Evolutionary conservation across 2,113 vertebrate genomes (phyloP), one percentile per base, ranked within the genome.

Genomic region (Procavia capensis): DNA sequence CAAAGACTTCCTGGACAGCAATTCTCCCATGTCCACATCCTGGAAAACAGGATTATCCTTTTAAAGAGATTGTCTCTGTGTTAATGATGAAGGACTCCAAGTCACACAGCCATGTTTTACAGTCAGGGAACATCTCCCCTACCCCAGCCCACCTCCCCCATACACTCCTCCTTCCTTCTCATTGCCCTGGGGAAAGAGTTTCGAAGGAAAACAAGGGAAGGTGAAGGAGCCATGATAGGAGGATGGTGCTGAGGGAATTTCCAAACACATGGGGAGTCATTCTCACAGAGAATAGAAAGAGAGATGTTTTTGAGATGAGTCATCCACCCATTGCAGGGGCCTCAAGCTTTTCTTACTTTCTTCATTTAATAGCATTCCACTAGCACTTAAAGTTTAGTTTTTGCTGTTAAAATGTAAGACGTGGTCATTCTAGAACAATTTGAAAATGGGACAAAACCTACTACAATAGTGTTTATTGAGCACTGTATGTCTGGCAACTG

Each of bases 331-430:
- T 57, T 84, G 57, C 3, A 1, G 79, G 85, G 20, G 11, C 64
- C 43, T 81, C 24, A 9, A 54, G 80, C 68, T 50, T 50, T 85
- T 59, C 39, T 72, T 22, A 80, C 20, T 43, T 86, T 92, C 84
- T 78, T 72, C 45, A 72, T 64, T 93, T 93, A 54, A 29, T 20
- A 83, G 59, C 43, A 34, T 61, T 87, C 93, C 72, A 79, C 47
- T 88, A 79, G 72, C 57, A 17, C 66, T 79, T 92, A 88, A 87
- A 79, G 79, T 43, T 95, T 90, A 85, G 57, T 41, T 74, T 61
- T 31, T 45, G 70, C 1, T 47, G 68, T 83, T 57, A 72, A 68
- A 68, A 85, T 91, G 45, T 50, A 85, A 90, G 27, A 50, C 24
- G 70, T 17, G n/a, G 57, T 88, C 83, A 94, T 36, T 66, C 66